Percentiles rank a stretch among this genome's conserved stretches.
These are phyloP conservation scores for Hypomecis punctinalis DNA, from an alignment of 2,888 invertebrate genomes.

Conservation along the genomic window DNA sequence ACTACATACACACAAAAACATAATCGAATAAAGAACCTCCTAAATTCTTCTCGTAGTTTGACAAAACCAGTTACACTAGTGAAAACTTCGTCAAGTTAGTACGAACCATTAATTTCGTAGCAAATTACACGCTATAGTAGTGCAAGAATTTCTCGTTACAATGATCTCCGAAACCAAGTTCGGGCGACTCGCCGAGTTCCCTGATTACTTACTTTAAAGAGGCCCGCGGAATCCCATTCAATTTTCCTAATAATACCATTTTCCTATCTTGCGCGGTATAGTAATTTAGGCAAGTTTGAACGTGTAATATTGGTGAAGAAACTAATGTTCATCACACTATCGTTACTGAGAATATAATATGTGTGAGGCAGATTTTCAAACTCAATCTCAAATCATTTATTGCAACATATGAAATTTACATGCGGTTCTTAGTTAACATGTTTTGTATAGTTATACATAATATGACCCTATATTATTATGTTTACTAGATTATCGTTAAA, in stretches of 20 bases:
- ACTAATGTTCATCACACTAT: neutral
- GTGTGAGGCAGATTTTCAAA: no score
- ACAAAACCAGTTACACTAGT: no score
- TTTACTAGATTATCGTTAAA: no score
- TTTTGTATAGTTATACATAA: no score
- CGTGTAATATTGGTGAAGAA: conserved; percentile 11
- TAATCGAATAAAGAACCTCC: no score
- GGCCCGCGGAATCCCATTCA: conserved; percentile 25
- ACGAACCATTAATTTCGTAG: conserved; percentile 4
- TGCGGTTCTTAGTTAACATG: no score
- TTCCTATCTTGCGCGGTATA: conserved; percentile 14
- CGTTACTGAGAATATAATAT: no score
- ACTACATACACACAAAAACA: no score
- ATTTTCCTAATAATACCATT: conserved; percentile 31
- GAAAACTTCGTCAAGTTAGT: neutral
- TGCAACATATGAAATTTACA: no score
- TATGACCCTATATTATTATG: no score
- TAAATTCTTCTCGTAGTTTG: no score
- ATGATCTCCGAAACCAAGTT: conserved; percentile 25
- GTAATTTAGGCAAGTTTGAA: conserved; percentile 16
- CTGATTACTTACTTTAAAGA: conserved; percentile 35
- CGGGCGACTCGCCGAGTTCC: conserved; percentile 20
- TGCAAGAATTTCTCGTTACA: conserved; percentile 24
- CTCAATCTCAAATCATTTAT: no score
- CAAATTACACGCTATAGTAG: conserved; percentile 14